A percentile compares a stretch with the other conserved stretches of the same genome.
phyloP scores from a whole-genome alignment of 2,888 invertebrate species.

The Poecilus cupreus region DNA sequence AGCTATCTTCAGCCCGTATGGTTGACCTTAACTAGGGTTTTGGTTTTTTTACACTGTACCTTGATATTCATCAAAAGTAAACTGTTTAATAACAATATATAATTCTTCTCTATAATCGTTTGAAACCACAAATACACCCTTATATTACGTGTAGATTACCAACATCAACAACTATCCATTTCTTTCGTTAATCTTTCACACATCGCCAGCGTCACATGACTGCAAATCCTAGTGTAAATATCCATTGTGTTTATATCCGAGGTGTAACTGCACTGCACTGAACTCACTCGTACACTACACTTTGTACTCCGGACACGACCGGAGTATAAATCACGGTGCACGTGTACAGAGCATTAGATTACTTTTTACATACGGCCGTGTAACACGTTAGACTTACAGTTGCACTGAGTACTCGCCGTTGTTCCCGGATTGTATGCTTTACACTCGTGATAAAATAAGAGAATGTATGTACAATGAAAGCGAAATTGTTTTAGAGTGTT shows the following conservation, averaged over 20 bases:
- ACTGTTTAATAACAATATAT: too few relatives aligned
- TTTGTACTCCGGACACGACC: background rate
- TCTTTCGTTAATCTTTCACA: constrained; percentile 6
- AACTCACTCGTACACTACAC: background rate
- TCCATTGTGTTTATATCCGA: background rate
- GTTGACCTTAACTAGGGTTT: too few relatives aligned
- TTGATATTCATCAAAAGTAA: too few relatives aligned
- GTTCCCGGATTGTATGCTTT: background rate
- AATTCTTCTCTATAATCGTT: too few relatives aligned
- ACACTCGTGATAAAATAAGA: background rate
- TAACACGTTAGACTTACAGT: background rate
- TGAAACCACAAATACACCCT: too few relatives aligned
- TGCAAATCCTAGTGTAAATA: constrained; percentile 22
- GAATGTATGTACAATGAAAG: constrained; percentile 25
- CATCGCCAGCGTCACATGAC: background rate
- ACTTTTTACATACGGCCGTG: constrained; percentile 13
- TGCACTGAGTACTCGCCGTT: background rate
- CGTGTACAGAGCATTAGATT: constrained; percentile 17
- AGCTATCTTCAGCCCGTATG: too few relatives aligned
- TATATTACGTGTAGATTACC: too few relatives aligned
- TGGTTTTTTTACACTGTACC: too few relatives aligned
- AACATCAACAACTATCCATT: too few relatives aligned
- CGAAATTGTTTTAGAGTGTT: constrained; percentile 20
- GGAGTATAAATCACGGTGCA: background rate
- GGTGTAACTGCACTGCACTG: background rate